Conservation (phyloP, 2,888 invertebrate species). For the Therioaphis trifolii region DNA sequence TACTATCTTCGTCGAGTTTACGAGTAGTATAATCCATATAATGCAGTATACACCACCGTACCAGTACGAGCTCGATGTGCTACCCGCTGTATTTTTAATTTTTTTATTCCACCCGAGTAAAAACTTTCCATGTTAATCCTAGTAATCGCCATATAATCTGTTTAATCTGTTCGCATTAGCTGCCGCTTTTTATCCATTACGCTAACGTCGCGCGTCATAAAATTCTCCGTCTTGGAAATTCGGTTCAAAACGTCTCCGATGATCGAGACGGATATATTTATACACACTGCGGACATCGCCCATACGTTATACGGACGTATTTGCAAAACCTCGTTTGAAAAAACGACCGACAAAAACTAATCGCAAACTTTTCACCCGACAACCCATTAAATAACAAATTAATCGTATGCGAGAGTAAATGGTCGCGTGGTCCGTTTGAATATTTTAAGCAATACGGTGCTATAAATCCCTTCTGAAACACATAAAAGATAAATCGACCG, state of each 20-base stretch:
- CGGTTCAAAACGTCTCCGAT: not conserved
- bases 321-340: not conserved
- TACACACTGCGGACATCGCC: too few species aligned
- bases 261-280: not conserved
- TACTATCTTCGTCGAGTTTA: too few species aligned
- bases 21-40: too few species aligned
- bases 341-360: not conserved
- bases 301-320: not conserved
- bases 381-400: not conserved
- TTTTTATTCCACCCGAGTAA: not conserved
- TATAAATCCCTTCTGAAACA: not conserved
- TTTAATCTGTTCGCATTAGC: not conserved
- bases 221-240: not conserved
- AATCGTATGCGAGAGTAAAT: not conserved
- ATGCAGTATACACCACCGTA: too few species aligned
- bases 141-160: not conserved
- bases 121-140: not conserved
- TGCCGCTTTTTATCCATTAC: not conserved
- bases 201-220: not conserved
- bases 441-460: not conserved
- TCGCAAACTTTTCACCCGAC: not conserved
- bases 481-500: conserved; percentile 68
- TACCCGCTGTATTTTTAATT: too few species aligned
- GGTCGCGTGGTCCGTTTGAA: not conserved
- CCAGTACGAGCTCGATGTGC: too few species aligned